Evolutionary conservation across 2,888 invertebrate species (phyloP).

Genomic region (Molanna angustata): DNA sequence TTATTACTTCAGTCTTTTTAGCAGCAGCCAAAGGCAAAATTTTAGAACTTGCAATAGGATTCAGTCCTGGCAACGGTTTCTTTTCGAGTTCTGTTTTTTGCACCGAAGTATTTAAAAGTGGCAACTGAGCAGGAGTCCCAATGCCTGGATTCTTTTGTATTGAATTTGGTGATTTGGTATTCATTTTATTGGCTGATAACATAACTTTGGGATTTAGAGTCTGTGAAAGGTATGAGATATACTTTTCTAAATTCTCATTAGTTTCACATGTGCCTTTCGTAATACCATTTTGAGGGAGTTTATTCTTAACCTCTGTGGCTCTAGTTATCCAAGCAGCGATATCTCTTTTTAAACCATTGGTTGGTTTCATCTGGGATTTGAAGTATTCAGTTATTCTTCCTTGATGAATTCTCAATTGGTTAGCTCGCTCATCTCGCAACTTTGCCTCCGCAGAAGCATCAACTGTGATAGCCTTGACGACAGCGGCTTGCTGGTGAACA

Average conservation of each 20-base stretch:
- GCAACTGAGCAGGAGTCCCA: not conserved
- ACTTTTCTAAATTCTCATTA: conserved; percentile 51
- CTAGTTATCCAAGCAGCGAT: conserved; percentile 35
- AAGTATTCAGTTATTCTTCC: conserved; percentile 85
- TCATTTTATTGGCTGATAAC: conserved; percentile 3
- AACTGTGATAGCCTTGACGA: conserved; percentile 28
- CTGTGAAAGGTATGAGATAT: conserved; percentile 52
- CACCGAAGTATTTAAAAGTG: not conserved
- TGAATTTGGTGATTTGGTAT: not conserved
- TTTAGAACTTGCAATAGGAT: conserved; percentile 21
- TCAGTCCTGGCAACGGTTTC: conserved; percentile 25
- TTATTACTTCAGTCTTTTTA: conserved; percentile 26
- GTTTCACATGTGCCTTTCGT: conserved; percentile 36
- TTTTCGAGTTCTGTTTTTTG: conserved; percentile 17
- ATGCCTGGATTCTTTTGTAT: not conserved
- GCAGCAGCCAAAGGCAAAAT: conserved; percentile 3
- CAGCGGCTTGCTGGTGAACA: conserved; percentile 38
- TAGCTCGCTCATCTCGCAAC: conserved; percentile 11
- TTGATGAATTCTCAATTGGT: conserved; percentile 50
- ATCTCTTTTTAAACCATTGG: conserved; percentile 54
- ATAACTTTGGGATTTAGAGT: conserved; percentile 47
- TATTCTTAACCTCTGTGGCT: conserved; percentile 16
- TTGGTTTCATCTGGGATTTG: conserved; percentile 78
- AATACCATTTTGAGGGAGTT: conserved; percentile 2
- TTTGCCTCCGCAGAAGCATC: not conserved